A percentile compares a stretch with the other conserved stretches of the same genome.
Evolutionary conservation across 2,797 vertebrate species (phyloP).

Genomic region (Lemur catta): DNA sequence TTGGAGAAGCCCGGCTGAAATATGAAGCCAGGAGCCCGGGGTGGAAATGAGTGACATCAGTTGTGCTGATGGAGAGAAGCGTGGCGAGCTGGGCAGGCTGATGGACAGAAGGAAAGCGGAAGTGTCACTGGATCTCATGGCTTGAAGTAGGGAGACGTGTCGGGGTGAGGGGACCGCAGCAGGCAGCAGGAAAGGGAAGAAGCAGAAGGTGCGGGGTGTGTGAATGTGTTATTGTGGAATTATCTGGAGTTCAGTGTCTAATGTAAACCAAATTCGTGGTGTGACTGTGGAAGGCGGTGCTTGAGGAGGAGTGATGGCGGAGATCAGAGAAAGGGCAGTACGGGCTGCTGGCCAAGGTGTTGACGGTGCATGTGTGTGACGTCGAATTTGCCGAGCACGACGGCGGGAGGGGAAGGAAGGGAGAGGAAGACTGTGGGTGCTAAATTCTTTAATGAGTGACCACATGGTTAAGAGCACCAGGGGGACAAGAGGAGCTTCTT

Average conservation of each 20-base stretch:
- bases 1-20: not conserved
- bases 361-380: not conserved
- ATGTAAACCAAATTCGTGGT: not conserved
- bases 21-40: not conserved
- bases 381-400: not conserved
- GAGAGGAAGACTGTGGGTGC: not conserved
- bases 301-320: not conserved
- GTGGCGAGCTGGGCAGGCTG: not conserved
- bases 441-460: not conserved
- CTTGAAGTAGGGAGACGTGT: not conserved
- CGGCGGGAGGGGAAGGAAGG: fast-evolving
- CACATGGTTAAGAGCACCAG: not conserved
- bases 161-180: too few relatives aligned
- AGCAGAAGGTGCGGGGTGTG: not conserved
- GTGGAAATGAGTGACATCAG: not conserved
- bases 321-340: not conserved
- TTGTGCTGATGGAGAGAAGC: not conserved
- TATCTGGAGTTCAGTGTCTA: not conserved
- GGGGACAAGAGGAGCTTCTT: not conserved
- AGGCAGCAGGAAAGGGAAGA: not conserved
- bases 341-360: too few relatives aligned
- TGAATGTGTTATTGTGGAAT: not conserved
- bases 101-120: not conserved
- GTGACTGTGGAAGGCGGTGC: not conserved
- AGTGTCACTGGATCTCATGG: not conserved